Percentiles rank a stretch among this genome's conserved stretches.
Conservation (phyloP, 2,113 vertebrate species). For the Chamaea fasciata region DNA sequence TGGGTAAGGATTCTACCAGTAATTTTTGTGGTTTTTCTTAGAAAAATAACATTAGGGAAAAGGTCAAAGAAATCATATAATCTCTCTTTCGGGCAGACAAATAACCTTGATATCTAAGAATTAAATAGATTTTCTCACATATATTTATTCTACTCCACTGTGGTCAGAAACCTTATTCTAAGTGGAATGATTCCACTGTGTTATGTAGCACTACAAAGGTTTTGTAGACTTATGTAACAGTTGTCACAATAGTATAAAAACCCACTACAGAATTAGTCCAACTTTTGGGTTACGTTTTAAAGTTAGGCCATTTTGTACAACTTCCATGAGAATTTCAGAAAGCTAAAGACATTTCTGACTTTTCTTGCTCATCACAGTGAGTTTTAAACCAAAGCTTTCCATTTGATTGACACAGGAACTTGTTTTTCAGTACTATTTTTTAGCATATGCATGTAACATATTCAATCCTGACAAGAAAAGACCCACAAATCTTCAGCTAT, state of each 20-base stretch:
- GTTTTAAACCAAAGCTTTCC: background rate
- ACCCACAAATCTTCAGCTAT: background rate
- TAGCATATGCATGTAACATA: background rate
- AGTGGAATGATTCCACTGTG: background rate
- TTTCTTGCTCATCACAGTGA: background rate
- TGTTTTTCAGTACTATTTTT: background rate
- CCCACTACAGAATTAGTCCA: background rate
- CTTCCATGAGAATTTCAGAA: background rate
- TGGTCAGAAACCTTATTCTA: background rate
- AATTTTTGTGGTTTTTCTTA: background rate
- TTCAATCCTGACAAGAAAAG: background rate
- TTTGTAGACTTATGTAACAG: background rate
- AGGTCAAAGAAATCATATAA: background rate
- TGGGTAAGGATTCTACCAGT: background rate
- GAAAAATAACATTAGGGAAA: background rate
- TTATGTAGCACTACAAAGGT: background rate
- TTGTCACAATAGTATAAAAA: background rate
- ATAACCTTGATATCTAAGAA: background rate
- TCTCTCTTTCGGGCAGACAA: background rate
- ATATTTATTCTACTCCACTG: background rate
- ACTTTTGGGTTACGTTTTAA: background rate
- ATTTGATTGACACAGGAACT: background rate
- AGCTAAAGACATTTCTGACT: background rate
- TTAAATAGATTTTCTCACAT: background rate
- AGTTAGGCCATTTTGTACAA: background rate